A percentile compares a stretch with the other conserved stretches of the same genome.
These are phyloP conservation scores for Brachionus paranguensis DNA, from an alignment of 1,140 invertebrate genomes.

Conservation along the genomic window DNA sequence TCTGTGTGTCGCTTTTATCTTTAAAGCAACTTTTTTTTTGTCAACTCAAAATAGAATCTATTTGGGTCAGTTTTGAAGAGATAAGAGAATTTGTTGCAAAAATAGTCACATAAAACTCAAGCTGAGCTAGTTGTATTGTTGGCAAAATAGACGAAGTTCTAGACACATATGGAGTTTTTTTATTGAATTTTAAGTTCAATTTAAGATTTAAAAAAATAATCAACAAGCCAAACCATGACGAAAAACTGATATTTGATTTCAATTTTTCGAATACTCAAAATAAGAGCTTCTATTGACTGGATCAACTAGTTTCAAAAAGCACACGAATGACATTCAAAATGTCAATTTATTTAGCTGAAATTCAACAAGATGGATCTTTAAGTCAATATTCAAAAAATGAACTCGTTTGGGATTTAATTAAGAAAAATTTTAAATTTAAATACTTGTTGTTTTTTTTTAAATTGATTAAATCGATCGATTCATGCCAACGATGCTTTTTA, in stretches of 20 bases:
- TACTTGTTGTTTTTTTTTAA: background rate
- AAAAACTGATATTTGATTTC: slow-evolving; percentile 2
- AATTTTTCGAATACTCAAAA: slow-evolving; percentile 1
- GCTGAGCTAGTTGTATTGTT: background rate
- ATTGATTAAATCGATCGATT: background rate
- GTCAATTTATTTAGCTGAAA: background rate
- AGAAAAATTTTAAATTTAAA: background rate
- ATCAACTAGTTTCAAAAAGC: background rate
- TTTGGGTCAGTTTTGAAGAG: background rate
- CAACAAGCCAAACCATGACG: background rate
- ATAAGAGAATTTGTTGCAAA: background rate
- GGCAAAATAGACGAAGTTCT: background rate
- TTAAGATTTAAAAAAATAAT: background rate
- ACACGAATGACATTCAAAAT: background rate
- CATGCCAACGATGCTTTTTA: background rate
- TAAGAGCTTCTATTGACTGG: background rate
- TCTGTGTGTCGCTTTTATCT: background rate
- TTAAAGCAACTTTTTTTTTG: background rate
- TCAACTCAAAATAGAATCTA: background rate
- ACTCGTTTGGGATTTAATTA: background rate
- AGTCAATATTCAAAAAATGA: background rate
- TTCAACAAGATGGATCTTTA: background rate
- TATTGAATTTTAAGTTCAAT: slow-evolving; percentile 2
- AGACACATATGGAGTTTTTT: background rate
- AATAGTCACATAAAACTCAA: background rate